Conservation (phyloP, 2,113 vertebrate species). For the Rhabdomys dilectus region DNA sequence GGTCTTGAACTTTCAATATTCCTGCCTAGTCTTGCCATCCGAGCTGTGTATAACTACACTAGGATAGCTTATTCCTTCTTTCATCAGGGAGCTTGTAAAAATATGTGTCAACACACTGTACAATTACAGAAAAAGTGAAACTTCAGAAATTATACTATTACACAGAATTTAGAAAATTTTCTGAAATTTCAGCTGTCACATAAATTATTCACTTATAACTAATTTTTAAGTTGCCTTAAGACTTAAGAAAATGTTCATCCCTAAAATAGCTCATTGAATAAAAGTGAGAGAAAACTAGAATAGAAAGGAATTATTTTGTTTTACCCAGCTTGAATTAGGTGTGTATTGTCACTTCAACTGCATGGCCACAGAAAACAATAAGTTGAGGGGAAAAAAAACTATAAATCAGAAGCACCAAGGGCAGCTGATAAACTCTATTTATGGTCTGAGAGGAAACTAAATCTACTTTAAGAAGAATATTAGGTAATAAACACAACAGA, state of each 20-base stretch:
- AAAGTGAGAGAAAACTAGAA: conserved; percentile 56
- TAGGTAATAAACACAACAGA: conserved; percentile 53
- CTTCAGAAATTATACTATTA: background rate
- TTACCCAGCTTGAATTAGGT: background rate
- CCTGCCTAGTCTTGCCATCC: background rate
- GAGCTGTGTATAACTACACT: background rate
- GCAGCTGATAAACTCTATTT: conserved; percentile 17
- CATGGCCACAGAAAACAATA: background rate
- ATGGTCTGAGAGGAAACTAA: conserved; percentile 2
- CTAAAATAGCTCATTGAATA: conserved; percentile 59
- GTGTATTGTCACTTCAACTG: conserved; percentile 25
- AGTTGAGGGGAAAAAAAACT: conserved; percentile 41
- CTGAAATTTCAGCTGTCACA: conserved; percentile 44
- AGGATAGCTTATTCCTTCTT: background rate
- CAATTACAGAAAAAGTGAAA: background rate
- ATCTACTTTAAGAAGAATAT: background rate
- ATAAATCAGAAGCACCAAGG: conserved; percentile 34
- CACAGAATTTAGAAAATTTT: background rate
- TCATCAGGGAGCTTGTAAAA: background rate
- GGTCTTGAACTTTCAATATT: background rate
- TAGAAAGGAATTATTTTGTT: conserved; percentile 41
- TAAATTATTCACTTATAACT: conserved; percentile 29
- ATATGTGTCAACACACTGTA: background rate
- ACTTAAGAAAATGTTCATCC: conserved; percentile 56
- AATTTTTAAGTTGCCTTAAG: background rate